These are phyloP conservation scores for Rousettus leschenaultii DNA, from an alignment of 2,113 vertebrate species.

Conservation along the genomic window DNA sequence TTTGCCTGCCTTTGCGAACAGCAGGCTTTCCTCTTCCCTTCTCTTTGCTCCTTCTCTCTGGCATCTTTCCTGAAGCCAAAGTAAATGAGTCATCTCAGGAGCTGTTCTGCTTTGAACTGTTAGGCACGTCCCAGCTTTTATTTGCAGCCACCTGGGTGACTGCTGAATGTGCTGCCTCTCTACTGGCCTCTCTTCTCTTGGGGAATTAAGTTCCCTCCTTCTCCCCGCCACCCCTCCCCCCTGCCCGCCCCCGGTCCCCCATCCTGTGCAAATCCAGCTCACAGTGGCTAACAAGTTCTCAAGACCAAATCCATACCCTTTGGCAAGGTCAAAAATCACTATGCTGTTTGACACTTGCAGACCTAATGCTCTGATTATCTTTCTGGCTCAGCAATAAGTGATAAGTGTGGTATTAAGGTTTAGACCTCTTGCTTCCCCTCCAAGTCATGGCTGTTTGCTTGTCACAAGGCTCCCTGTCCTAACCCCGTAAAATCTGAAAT, in stretches of 20 bases:
- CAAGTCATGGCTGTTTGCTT: background rate
- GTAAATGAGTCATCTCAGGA: background rate
- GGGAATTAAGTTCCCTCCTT: background rate
- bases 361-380: background rate
- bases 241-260: background rate
- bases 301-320: background rate
- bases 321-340: background rate
- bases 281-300: accelerated
- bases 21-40: background rate
- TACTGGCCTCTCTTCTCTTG: background rate
- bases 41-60: background rate
- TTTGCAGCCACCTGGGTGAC: background rate
- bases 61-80: background rate
- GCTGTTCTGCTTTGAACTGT: background rate
- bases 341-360: background rate
- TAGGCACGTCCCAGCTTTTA: constrained; percentile 24
- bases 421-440: background rate
- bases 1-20: background rate
- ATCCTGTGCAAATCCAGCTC: background rate
- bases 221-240: no score
- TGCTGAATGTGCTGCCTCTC: background rate
- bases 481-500: constrained; percentile 48
- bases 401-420: background rate
- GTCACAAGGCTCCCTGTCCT: background rate
- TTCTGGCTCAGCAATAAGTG: background rate